Evolutionary conservation across 2,888 invertebrate species (phyloP), one percentile per base, ranked within the genome.

Genomic region (Amphipyra tragopoginis): DNA sequence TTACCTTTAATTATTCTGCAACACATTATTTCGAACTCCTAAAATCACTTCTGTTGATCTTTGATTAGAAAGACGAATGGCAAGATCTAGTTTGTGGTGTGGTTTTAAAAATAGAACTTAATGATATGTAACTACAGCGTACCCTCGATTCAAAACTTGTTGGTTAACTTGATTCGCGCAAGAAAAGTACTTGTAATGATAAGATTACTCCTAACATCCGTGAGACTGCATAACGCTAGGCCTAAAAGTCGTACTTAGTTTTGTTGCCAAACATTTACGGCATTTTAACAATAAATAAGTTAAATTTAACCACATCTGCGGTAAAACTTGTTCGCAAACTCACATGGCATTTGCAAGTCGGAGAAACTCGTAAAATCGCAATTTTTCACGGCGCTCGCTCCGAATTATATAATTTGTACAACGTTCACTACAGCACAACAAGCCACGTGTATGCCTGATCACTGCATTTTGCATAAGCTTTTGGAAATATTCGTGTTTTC

Each of bases 351-450:
- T 79, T 64, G 65, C 75, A 63, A 80, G 77, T 80, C 75, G 70
- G 86, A 81, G 89, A 88, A 89, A 90, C 87, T 86, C 84, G 84
- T 85, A 83, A 88, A 88, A 88, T 87, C 55, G 82, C 81, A 76
- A 87, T 88, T 87, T 67, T 83, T 71, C 85, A 86, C 86, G 87
- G 70, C 61, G 43, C 42, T 72, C 72, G 49, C 58, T 29, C 15
- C 40, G 29, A 38, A 49, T 74, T 71, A 73, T 59, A 51, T 75
- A 74, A 75, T 65, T 65, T 57, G 51, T 62, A 69, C 65, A 75
- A 68, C 45, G 44, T 56, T 53, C n/a, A 60, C 59, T 42, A 72
- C 48, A 57, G 38, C 55, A 63, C 64, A 56, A 66, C 57, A 63
- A 58, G 49, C 52, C 50, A 65, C 64, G 2, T 34, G 51, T 64